A percentile compares a stretch with the other conserved stretches of the same genome.
Conservation (phyloP, 1,140 invertebrate genomes). For the Atta colombica region DNA sequence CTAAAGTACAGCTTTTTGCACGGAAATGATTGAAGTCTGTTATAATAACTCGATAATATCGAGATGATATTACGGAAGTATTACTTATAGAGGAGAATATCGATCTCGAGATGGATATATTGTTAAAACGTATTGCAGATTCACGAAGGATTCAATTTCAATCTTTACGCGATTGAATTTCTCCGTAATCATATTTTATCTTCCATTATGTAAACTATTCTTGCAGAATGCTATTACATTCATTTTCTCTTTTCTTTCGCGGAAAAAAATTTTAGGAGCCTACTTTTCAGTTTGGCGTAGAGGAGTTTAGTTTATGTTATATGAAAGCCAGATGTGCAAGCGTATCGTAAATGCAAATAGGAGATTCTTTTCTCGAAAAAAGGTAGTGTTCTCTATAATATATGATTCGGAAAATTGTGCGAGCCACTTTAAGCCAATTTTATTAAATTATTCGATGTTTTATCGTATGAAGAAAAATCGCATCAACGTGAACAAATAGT, state of each 20-base stretch:
- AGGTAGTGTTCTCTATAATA: slow-evolving; percentile 15
- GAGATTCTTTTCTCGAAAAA: background rate
- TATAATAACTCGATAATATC: slow-evolving; percentile 50
- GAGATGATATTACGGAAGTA: slow-evolving; percentile 35
- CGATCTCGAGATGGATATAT: slow-evolving; percentile 22
- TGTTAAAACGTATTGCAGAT: background rate
- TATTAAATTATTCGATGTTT: background rate
- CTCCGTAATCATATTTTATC: slow-evolving; percentile 1
- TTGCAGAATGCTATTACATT: background rate
- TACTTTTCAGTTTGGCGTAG: slow-evolving; percentile 2
- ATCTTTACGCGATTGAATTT: slow-evolving; percentile 33
- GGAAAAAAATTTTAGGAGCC: background rate
- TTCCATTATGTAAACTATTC: slow-evolving; percentile 31
- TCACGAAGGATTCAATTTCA: slow-evolving; percentile 22
- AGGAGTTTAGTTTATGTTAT: background rate
- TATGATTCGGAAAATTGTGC: slow-evolving; percentile 45
- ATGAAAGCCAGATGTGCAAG: slow-evolving; percentile 36
- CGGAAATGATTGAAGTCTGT: slow-evolving; percentile 53
- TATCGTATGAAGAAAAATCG: background rate
- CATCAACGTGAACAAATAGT: background rate
- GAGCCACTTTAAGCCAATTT: slow-evolving; percentile 16
- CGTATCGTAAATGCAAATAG: slow-evolving; percentile 40
- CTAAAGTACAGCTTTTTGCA: slow-evolving; percentile 23
- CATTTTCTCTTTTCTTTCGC: background rate
- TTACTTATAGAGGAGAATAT: slow-evolving; percentile 21